Percentiles rank a stretch among this genome's conserved stretches.
Conservation (phyloP, 2,888 invertebrate species). For the Drosophila dives region DNA sequence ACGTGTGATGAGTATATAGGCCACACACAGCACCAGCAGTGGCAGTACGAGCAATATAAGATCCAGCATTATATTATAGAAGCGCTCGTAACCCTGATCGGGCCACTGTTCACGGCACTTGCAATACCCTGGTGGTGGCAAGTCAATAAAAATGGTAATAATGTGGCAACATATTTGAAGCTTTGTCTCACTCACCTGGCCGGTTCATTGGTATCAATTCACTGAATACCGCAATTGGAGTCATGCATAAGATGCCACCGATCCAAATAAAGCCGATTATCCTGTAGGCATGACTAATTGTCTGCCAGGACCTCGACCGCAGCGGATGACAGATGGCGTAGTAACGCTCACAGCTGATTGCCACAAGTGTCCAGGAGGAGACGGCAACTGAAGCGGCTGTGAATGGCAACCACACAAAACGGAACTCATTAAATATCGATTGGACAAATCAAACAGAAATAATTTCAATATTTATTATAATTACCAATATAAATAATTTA, state of each 20-base stretch:
- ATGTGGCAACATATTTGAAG: not conserved
- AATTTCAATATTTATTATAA: not conserved
- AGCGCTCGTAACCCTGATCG: constrained; percentile 86
- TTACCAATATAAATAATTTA: not conserved
- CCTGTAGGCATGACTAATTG: constrained; percentile 90
- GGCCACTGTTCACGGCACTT: constrained; percentile 89
- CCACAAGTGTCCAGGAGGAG: constrained; percentile 91
- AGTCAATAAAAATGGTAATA: not conserved
- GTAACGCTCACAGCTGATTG: constrained; percentile 91
- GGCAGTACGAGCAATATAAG: constrained; percentile 88
- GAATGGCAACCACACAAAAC: constrained; percentile 8
- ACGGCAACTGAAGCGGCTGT: constrained; percentile 91
- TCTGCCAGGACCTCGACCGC: constrained; percentile 91
- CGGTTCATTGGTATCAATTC: constrained; percentile 86
- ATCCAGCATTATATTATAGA: constrained; percentile 88
- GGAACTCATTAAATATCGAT: not conserved
- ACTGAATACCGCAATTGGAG: constrained; percentile 88
- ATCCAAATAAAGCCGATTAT: constrained; percentile 89
- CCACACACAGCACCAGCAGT: constrained; percentile 87
- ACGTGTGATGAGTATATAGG: constrained; percentile 87
- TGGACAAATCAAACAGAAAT: not conserved
- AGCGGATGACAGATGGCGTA: constrained; percentile 92
- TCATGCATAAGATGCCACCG: constrained; percentile 88
- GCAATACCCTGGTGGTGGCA: constrained; percentile 86
- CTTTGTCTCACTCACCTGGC: constrained; percentile 69